Base-by-base conservation (phyloP, 2,888 invertebrate species). In the Stenotaenia linearis region DNA sequence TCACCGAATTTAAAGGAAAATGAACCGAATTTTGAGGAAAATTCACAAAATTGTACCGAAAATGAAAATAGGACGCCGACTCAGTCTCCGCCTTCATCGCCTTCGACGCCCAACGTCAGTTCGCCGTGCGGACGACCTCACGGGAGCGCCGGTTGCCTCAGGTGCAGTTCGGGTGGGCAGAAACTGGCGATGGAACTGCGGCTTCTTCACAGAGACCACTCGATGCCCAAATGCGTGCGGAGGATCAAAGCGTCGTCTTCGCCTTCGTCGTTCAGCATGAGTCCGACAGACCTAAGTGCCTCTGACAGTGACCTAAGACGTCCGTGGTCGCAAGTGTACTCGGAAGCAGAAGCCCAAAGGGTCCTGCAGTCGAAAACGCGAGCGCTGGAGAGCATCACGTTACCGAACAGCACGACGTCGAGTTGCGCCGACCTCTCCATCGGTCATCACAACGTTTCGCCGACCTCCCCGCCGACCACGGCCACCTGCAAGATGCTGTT, bases 241-340 rank as follows among this genome's bases (percentile, higher is more conserved):
- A 79, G 81, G n/a, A 25, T 80, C 74, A 81, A 81, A 74, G 81
- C 81, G 9, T 75, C 80, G 37, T 79, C 79, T 37, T 81, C 81
- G 0, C 81, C 81, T 12, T 23, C 37, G 15, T 30, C 74, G 9
- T 77, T 77, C 28, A 78, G 78, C 21, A 45, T 56, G 30, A 80
- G 80, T 32, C 30, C 45, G 25, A 69, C 61, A 12, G 81, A 81
- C 35, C 21, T 80, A 40, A 80, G 81, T 76, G 81, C 80, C 30
- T 80, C 80, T 15, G 81, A 81, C 9, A 61, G 80, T 25, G 81
- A 80, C 25, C 78, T 80, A 18, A 37, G 78, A 30, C 79, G 81
- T 7, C 80, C 81, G n/a, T 81, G 81, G 81, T 81, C 81, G 18
- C 81, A 81, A 40, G 75, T 81, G 40, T 81, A 80, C 35, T 78